These are phyloP conservation scores for Aleiodes alternator DNA, from an alignment of 2,888 invertebrate species.

Conservation along the genomic window DNA sequence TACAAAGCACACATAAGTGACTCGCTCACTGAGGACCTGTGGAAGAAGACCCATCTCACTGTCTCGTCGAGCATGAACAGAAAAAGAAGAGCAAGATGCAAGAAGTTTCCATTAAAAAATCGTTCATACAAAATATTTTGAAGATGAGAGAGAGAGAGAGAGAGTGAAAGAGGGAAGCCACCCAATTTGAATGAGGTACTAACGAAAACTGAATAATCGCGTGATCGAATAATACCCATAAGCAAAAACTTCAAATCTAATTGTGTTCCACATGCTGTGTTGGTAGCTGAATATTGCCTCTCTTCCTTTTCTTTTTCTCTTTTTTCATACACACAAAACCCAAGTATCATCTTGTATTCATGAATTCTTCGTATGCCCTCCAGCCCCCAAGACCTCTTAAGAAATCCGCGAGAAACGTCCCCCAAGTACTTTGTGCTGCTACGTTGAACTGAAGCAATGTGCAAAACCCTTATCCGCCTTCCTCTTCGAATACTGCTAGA, in stretches of 20 bases:
- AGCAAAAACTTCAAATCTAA: conserved; percentile 30
- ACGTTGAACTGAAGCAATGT: conserved; percentile 15
- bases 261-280: conserved; percentile 35
- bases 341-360: conserved; percentile 58
- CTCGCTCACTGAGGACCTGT: conserved; percentile 30
- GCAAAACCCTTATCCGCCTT: conserved; percentile 7
- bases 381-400: conserved; percentile 50
- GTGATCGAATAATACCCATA: conserved; percentile 33
- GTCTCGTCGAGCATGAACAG: conserved; percentile 25
- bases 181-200: background rate
- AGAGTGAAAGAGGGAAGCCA: background rate
- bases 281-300: background rate
- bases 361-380: conserved; percentile 57
- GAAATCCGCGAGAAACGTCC: conserved; percentile 42
- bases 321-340: conserved; percentile 44
- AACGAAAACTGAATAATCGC: conserved; percentile 41
- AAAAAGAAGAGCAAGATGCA: background rate
- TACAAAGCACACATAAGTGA: conserved; percentile 16
- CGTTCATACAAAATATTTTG: conserved; percentile 14
- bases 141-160: too few species aligned
- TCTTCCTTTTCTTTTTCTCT: background rate
- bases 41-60: conserved; percentile 24
- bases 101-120: conserved; percentile 27
- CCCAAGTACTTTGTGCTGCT: conserved; percentile 37
- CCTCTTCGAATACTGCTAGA: conserved; percentile 25